Conservation (phyloP, 2,797 vertebrate genomes). For the Acanthiza pusilla region DNA sequence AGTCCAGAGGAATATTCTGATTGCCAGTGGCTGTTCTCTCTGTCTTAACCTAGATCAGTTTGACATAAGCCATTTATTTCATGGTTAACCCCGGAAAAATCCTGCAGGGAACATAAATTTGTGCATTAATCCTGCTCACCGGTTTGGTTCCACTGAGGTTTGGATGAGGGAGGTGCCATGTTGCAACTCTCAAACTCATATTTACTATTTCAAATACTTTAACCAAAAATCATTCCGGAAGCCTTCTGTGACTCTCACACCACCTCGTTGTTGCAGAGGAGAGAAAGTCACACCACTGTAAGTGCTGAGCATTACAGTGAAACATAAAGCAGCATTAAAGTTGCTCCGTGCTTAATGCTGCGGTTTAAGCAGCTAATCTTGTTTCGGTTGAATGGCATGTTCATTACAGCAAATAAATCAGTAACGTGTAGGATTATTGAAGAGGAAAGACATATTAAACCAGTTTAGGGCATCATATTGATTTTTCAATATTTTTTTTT, state of each 20-base stretch:
- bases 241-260: not conserved
- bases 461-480: constrained; percentile 69
- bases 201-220: not conserved
- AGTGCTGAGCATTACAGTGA: constrained; percentile 39
- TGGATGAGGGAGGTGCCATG: not conserved
- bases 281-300: constrained; percentile 28
- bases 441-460: constrained; percentile 69
- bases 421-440: constrained; percentile 57
- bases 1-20: constrained; percentile 12
- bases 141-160: not conserved
- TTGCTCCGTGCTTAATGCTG: constrained; percentile 13
- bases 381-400: constrained; percentile 65
- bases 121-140: constrained; percentile 15
- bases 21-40: not conserved
- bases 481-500: constrained; percentile 42
- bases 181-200: not conserved
- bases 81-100: not conserved
- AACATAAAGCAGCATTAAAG: constrained; percentile 60
- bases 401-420: constrained; percentile 69
- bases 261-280: constrained; percentile 21
- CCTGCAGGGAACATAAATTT: constrained; percentile 21
- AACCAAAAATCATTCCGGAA: not conserved
- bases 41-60: constrained; percentile 37
- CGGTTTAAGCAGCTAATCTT: constrained; percentile 67
- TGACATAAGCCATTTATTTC: constrained; percentile 54